Conservation (phyloP, 2,113 vertebrate genomes). For the Dasyprocta punctata region DNA sequence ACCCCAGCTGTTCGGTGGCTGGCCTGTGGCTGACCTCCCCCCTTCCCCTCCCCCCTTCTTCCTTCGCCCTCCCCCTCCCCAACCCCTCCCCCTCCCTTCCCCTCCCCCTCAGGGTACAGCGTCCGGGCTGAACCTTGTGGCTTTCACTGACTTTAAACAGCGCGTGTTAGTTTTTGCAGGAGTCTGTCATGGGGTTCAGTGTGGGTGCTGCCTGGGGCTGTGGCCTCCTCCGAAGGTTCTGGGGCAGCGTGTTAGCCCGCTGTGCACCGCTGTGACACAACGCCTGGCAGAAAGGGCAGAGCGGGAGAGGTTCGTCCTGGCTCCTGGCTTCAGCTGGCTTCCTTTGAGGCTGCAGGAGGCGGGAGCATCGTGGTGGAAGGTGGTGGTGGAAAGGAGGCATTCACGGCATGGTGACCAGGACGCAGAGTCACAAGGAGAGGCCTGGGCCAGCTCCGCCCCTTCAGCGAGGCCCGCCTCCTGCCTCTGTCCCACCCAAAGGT, state of each 20-base stretch:
- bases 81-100: not conserved
- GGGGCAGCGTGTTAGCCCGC: not conserved
- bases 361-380: not conserved
- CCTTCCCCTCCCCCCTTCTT: not conserved
- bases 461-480: not conserved
- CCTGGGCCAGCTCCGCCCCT: not conserved
- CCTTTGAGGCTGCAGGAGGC: no score
- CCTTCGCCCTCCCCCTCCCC: not conserved
- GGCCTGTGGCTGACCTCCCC: not conserved
- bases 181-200: not conserved
- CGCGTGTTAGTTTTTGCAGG: not conserved
- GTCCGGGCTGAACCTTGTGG: no score
- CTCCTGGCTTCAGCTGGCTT: not conserved
- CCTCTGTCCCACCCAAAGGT: not conserved
- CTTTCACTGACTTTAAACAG: not conserved
- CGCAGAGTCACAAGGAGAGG: not conserved
- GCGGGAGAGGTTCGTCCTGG: no score
- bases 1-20: not conserved
- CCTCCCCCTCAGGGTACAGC: no score
- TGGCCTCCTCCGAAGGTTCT: not conserved
- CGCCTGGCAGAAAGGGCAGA: not conserved
- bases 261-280: not conserved
- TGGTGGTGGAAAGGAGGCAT: not conserved
- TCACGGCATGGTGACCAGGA: no score
- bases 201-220: not conserved